phyloP scores from a whole-genome alignment of 2,888 invertebrate genomes.

The Conops quadrifasciatus region DNA sequence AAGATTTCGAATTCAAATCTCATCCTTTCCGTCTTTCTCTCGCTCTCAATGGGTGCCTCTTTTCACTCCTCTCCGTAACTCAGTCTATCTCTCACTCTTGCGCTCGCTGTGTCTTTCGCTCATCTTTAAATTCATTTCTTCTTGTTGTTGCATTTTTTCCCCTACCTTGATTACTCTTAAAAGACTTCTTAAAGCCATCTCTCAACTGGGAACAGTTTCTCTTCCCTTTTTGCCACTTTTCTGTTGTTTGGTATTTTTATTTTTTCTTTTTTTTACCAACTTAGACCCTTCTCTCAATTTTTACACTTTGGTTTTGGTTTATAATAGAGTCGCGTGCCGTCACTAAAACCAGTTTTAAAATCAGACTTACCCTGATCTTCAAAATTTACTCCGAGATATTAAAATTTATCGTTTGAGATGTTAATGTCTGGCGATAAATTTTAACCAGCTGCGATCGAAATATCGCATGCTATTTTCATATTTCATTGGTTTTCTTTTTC shows the following conservation, averaged over 20 bases:
- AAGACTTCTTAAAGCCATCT: background rate
- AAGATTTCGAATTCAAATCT: too few relatives aligned
- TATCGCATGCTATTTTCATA: too few relatives aligned
- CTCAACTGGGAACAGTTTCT: constrained; percentile 21
- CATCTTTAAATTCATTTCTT: background rate
- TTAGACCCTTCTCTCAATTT: constrained; percentile 3
- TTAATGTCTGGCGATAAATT: too few relatives aligned
- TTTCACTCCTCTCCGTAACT: background rate
- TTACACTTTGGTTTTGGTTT: constrained; percentile 6
- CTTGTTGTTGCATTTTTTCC: background rate
- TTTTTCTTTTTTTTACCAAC: background rate
- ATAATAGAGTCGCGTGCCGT: constrained; percentile 57
- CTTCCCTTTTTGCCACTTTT: constrained; percentile 39
- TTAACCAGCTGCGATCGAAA: too few relatives aligned
- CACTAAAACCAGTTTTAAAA: constrained; percentile 40
- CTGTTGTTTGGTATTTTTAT: background rate
- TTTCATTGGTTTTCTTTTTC: too few relatives aligned
- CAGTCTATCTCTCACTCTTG: background rate
- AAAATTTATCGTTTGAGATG: too few relatives aligned
- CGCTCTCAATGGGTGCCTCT: background rate
- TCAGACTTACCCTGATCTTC: too few relatives aligned
- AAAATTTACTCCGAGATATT: too few relatives aligned
- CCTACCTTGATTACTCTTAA: background rate
- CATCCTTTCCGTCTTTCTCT: background rate
- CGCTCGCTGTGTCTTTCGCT: background rate